Conservation (phyloP, 2,888 invertebrate species). For the Cheilosia vulpina region DNA sequence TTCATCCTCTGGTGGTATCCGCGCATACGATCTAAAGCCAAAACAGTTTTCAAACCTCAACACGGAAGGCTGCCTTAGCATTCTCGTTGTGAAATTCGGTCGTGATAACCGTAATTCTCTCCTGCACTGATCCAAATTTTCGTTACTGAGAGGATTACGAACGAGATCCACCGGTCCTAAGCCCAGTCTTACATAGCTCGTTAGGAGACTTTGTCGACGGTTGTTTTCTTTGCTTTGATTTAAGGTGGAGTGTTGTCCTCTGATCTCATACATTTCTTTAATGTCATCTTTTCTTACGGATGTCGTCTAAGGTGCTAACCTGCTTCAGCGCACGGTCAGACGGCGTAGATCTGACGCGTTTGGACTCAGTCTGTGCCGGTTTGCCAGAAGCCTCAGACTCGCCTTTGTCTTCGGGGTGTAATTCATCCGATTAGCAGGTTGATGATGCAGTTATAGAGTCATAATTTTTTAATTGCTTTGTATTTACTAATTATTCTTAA, state of each 20-base stretch:
- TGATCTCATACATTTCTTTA: background rate
- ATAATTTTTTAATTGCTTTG: background rate
- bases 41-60: background rate
- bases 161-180: background rate
- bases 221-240: background rate
- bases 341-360: background rate
- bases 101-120: background rate
- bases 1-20: background rate
- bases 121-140: background rate
- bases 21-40: background rate
- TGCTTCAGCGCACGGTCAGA: background rate
- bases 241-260: too few species aligned
- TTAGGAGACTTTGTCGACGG: background rate
- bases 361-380: background rate
- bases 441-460: background rate
- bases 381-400: background rate
- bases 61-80: background rate
- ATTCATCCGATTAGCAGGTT: background rate
- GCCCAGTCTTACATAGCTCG: background rate
- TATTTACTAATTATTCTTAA: background rate
- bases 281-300: background rate
- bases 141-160: background rate
- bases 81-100: background rate
- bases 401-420: background rate
- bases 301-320: background rate